Conservation (phyloP, 2,888 invertebrate species). For the Dilophus febrilis region DNA sequence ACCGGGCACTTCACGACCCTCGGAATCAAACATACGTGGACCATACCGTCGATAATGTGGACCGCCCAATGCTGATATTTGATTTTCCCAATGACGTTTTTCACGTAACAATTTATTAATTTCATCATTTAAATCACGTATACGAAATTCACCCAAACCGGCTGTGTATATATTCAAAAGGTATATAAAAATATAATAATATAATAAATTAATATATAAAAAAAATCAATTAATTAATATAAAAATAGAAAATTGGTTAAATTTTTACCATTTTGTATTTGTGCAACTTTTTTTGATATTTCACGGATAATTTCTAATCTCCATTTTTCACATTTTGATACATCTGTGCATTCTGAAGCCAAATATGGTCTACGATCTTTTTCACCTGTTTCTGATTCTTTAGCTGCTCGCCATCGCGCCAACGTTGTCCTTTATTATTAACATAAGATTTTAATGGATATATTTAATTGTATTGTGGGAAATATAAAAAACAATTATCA, state of each 20-base stretch:
- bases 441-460: too few species aligned
- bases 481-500: too few species aligned
- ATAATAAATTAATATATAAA: not conserved
- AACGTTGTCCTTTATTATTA: constrained; percentile 83
- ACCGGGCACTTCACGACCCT: constrained; percentile 92
- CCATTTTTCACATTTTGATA: constrained; percentile 91
- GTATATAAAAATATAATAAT: constrained; percentile 1
- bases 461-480: too few species aligned
- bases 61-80: constrained; percentile 88
- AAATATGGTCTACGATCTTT: constrained; percentile 81
- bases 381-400: constrained; percentile 76
- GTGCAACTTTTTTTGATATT: constrained; percentile 94
- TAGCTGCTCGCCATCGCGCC: constrained; percentile 95
- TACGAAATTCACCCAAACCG: constrained; percentile 96
- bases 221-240: not conserved
- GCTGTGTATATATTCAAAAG: constrained; percentile 33
- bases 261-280: constrained; percentile 94
- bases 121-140: constrained; percentile 96
- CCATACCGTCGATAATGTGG: constrained; percentile 85
- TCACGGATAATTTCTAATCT: constrained; percentile 92
- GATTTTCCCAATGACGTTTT: constrained; percentile 95
- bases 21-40: constrained; percentile 83
- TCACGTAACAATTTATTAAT: constrained; percentile 94
- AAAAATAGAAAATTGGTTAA: not conserved
- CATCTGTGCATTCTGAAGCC: constrained; percentile 85